Conservation (phyloP, 2,797 vertebrate species). For the Pseudochaenichthys georgianus region DNA sequence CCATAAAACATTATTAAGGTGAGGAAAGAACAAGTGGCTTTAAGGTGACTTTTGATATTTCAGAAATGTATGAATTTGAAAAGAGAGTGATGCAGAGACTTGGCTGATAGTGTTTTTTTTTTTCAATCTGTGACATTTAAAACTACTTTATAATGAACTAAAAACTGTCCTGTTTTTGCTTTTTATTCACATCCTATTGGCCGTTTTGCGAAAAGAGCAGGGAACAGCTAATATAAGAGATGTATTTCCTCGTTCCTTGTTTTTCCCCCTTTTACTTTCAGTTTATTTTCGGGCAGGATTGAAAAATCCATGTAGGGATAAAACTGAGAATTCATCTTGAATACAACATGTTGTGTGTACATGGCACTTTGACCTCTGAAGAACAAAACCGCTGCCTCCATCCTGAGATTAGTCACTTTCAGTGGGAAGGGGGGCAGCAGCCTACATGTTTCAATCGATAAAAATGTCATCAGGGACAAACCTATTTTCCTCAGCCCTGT, state of each 20-base stretch:
- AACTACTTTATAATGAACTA: conserved; percentile 28
- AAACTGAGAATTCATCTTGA: conserved; percentile 74
- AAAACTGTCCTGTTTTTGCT: conserved; percentile 25
- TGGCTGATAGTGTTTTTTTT: not conserved
- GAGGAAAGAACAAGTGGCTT: conserved; percentile 7
- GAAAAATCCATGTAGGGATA: conserved; percentile 75
- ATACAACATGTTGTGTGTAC: conserved; percentile 69
- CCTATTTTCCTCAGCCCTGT: conserved; percentile 80
- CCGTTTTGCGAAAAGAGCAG: conserved; percentile 34
- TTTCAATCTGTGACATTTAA: conserved; percentile 45
- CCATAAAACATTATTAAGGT: not conserved
- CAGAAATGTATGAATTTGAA: conserved; percentile 20
- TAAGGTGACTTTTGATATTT: conserved; percentile 16
- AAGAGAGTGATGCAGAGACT: not conserved
- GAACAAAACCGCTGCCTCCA: conserved; percentile 68
- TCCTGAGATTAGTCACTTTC: conserved; percentile 82
- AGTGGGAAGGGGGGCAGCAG: conserved; percentile 55
- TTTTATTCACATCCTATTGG: conserved; percentile 28
- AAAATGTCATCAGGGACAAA: conserved; percentile 85
- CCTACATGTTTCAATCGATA: conserved; percentile 83
- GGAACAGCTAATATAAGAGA: conserved; percentile 31
- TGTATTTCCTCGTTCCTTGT: not conserved
- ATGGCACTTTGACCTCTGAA: conserved; percentile 70
- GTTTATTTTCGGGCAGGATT: conserved; percentile 60
- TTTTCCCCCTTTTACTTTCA: not conserved